Evolutionary conservation across 2,888 invertebrate species (phyloP), one percentile per base, ranked within the genome.

Genomic region (Harpalus rufipes): DNA sequence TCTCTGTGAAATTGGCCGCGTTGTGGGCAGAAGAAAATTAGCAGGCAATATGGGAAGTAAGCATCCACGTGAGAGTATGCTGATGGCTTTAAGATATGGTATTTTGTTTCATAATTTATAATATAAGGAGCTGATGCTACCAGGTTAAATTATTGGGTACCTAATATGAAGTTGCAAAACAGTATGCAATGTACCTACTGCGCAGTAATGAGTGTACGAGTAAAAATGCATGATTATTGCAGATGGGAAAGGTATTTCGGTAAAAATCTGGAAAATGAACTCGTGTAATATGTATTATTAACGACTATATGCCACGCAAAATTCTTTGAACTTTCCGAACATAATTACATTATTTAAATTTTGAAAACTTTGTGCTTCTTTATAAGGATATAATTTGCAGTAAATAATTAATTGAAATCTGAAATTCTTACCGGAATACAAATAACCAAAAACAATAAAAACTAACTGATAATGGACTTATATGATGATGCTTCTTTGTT

Each of bases 81-180:
- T 74, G 10, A 74, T 74, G 72, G 14, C n/a, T 65, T 68, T 68
- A 41, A 39, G 14, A n/a, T 68, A 68, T 74, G 44, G 44, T 44
- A 44, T 74, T 74, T 74, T 74, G 72, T 74, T 74, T 74, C 72
- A 41, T 68, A 68, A 41, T 72, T 74, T 44, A 41, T 68, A 68
- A 41, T 72, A 72, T 44, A 10, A 72, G 72, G 18, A 41, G 41
- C n/a, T 74, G 72, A 74, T 18, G 72, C 72, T 74, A 74, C 72
- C 72, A 74, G 41, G 16, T 18, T 14, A 74, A 74, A 44, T 72
- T 74, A 74, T 41, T 74, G 44, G 18, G 41, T 74, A 16, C 41
- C 41, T 74, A 74, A 74, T 74, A 41, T 74, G 8, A 44, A 44
- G 63, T 63, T 63, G 63, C 63, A 25, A 63, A 63, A 63, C 63